phyloP scores from a whole-genome alignment of 1,140 invertebrate species.

The Venustaconcha ellipsiformis region DNA sequence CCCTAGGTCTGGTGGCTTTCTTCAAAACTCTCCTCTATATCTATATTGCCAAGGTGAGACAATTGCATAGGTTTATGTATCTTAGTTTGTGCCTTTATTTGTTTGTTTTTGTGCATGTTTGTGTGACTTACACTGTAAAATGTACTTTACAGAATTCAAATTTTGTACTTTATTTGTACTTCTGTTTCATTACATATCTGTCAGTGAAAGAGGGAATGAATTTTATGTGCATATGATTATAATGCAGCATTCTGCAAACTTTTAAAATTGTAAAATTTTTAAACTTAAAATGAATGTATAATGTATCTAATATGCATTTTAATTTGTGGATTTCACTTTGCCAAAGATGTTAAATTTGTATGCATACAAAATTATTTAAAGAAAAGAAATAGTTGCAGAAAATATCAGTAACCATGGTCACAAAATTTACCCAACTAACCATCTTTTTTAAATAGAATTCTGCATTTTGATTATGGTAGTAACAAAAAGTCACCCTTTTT shows the following conservation, averaged over 20 bases:
- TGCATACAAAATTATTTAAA: too few relatives aligned
- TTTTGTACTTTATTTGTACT: background rate
- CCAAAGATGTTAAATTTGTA: too few relatives aligned
- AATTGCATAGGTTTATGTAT: background rate
- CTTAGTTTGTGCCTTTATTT: background rate
- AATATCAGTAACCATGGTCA: too few relatives aligned
- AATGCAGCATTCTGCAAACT: background rate
- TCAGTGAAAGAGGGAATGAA: background rate
- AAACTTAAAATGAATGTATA: too few relatives aligned
- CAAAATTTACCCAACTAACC: too few relatives aligned
- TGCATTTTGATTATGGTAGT: too few relatives aligned
- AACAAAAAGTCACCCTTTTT: too few relatives aligned
- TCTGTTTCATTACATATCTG: constrained; percentile 1
- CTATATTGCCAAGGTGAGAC: constrained; percentile 92
- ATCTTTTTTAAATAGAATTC: too few relatives aligned
- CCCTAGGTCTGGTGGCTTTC: constrained; percentile 89
- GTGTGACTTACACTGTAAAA: background rate
- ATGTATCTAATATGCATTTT: too few relatives aligned
- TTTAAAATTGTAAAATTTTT: background rate
- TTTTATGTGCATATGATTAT: background rate
- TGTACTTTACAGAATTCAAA: background rate
- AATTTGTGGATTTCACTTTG: too few relatives aligned
- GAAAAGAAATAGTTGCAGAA: too few relatives aligned
- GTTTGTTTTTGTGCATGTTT: background rate
- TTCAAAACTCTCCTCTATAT: constrained; percentile 91